Evolutionary conservation across 2,888 invertebrate genomes (phyloP).

Genomic region (Conops quadrifasciatus): DNA sequence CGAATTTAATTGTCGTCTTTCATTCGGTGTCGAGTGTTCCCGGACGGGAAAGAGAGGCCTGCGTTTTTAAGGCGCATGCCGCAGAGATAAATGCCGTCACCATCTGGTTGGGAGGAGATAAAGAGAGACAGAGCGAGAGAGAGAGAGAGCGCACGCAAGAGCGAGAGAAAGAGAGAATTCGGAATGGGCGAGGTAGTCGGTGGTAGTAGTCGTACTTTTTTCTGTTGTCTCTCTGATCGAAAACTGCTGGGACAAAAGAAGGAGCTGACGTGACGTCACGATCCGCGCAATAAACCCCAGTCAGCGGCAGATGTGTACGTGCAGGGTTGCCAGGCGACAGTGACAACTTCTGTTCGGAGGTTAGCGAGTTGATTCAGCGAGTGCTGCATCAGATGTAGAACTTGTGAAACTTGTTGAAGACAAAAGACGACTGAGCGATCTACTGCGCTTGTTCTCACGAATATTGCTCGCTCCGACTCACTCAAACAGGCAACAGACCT

Average conservation of each 20-base stretch:
- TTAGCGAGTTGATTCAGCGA: too few relatives aligned
- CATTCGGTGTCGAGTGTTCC: constrained; percentile 10
- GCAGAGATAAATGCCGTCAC: not conserved
- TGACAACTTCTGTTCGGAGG: too few relatives aligned
- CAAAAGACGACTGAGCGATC: too few relatives aligned
- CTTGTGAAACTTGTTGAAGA: too few relatives aligned
- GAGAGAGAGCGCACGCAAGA: constrained; percentile 7
- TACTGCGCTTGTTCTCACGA: too few relatives aligned
- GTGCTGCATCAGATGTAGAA: too few relatives aligned
- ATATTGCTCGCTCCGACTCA: too few relatives aligned
- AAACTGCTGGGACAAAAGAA: not conserved
- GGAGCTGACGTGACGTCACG: constrained; percentile 29
- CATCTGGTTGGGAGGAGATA: not conserved
- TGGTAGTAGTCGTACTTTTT: too few relatives aligned
- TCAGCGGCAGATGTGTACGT: constrained; percentile 33
- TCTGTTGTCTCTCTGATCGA: not conserved
- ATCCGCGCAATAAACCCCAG: not conserved
- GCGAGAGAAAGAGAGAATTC: not conserved
- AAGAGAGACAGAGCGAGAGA: constrained; percentile 24
- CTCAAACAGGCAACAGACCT: too few relatives aligned
- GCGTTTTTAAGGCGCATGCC: constrained; percentile 28
- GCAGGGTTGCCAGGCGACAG: constrained; percentile 23
- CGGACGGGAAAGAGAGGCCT: constrained; percentile 13
- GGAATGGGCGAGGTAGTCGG: too few relatives aligned
- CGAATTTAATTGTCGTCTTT: constrained; percentile 31